Base-by-base conservation (phyloP, 2,888 invertebrate species). In the Diachrysia chrysitis region DNA sequence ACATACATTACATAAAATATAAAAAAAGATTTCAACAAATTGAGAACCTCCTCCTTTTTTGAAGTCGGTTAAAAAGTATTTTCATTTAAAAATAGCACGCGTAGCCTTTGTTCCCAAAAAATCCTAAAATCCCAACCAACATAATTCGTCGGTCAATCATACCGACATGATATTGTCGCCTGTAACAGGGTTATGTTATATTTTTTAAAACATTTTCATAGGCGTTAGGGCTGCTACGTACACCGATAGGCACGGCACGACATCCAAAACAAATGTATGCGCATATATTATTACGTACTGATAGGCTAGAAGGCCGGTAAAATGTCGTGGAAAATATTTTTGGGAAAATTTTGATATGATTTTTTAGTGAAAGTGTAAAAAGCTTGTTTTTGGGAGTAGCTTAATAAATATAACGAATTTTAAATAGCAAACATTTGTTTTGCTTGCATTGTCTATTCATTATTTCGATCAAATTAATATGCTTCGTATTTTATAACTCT, bases 241-340 rank as follows among this genome's bases (percentile, higher is more conserved):
- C 78, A 58, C 35, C 68, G 84, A 86, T 83, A 83, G 83, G 80
- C 60, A 70, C 64, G 66, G 73, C 82, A 79, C 84, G 87, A 89
- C 87, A 84, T 76, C 77, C 79, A 78, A 85, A 85, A 88, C 90
- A 91, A 91, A 92, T 92, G 76, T 90, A 91, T 92, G 90, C 88
- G 87, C 92, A 92, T 92, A 89, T 76, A 91, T 92, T 91, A 90
- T 83, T 83, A 81, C 73, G 80, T 85, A 85, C 84, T 84, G 86
- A 88, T 87, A 87, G 85, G 80, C 75, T 78, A 76, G 62, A 68
- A 51, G 48, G 63, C 58, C 63, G 63, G 35, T 88, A 91, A 88
- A 85, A 88, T 89, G 86, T 29, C 59, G 84, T 83, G 68, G 42
- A 65, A 63, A 76, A 70, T 57, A 54, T 75, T 12, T 56, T 21